Percentiles rank a stretch among this genome's conserved stretches.
phyloP scores from a whole-genome alignment of 2,888 invertebrate genomes.

The Neocrepidodera transversa region DNA sequence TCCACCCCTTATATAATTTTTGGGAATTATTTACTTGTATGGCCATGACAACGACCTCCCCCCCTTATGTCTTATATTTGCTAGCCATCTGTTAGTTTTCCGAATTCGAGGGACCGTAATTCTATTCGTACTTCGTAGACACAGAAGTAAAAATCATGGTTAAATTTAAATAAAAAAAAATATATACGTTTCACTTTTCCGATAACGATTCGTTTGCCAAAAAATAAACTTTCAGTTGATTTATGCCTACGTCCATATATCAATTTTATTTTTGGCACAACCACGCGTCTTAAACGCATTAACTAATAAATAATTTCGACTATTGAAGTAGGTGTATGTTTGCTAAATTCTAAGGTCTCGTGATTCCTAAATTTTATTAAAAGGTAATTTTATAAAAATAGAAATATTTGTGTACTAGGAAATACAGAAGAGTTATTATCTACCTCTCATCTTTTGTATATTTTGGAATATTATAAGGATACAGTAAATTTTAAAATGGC shows the following conservation, averaged over 20 bases:
- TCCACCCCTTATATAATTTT: not conserved
- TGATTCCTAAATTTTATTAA: no score
- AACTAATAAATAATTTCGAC: not conserved
- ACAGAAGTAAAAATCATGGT: no score
- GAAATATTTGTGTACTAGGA: no score
- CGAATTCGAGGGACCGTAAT: no score
- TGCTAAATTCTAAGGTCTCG: no score
- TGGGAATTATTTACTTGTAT: not conserved
- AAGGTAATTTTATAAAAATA: no score
- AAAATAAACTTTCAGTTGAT: not conserved
- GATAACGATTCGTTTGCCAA: not conserved
- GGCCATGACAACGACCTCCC: not conserved
- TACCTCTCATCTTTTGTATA: no score
- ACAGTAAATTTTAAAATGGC: no score
- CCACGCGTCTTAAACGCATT: not conserved
- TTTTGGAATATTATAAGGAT: no score
- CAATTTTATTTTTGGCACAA: not conserved
- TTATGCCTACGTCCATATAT: not conserved
- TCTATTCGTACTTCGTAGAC: no score
- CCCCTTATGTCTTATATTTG: not conserved
- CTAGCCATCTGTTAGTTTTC: not conserved
- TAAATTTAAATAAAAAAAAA: not conserved
- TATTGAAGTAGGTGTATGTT: not conserved
- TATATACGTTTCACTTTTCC: not conserved
- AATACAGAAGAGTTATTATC: no score